A percentile compares a stretch with the other conserved stretches of the same genome.
phyloP scores from a whole-genome alignment of 2,797 vertebrate genomes.

The Pyrocephalus nanus region DNA sequence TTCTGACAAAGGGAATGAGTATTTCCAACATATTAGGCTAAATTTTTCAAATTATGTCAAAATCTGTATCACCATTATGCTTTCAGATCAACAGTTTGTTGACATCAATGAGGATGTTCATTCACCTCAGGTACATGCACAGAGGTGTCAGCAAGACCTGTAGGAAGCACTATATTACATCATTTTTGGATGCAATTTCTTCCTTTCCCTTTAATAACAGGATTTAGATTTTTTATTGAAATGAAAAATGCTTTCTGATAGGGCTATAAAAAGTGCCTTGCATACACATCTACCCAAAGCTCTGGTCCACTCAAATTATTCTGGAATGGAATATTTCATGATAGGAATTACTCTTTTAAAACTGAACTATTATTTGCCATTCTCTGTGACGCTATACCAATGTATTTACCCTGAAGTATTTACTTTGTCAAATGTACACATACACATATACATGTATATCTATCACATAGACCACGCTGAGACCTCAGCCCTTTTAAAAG shows the following conservation, averaged over 20 bases:
- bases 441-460: rapidly evolving
- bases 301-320: background rate
- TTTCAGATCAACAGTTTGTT: background rate
- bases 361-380: background rate
- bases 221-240: background rate
- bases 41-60: background rate
- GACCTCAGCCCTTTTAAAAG: background rate
- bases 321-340: background rate
- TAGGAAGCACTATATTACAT: background rate
- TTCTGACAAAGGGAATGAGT: background rate
- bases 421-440: background rate
- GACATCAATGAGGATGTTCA: background rate
- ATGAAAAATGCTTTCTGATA: background rate
- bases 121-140: background rate
- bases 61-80: background rate
- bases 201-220: background rate
- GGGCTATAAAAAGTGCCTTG: background rate
- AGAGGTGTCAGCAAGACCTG: background rate
- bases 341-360: background rate
- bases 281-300: background rate
- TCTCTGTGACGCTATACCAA: background rate
- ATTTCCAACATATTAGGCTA: background rate
- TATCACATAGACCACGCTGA: background rate
- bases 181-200: background rate
- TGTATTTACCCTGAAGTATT: background rate